Evolutionary conservation across 2,888 invertebrate species (phyloP), one percentile per base, ranked within the genome.

Genomic region (Nymphalis urticae): DNA sequence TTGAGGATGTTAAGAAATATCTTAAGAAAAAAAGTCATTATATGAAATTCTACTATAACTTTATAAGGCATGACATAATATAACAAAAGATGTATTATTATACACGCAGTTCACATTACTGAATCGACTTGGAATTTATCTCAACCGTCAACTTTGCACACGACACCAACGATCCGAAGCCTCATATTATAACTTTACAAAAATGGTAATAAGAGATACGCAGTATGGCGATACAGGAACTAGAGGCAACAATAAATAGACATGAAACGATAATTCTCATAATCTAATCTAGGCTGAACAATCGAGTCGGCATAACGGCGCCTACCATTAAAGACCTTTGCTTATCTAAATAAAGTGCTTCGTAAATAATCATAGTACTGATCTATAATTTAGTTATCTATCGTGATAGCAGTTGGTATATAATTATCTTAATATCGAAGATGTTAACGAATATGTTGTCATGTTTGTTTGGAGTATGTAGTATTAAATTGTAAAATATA

Each of bases 201-300:
- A 70, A 58, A 70, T 60, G 68, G 70, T 47, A 53, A 58, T 63
- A 62, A 63, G 62, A 42, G 21, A 62, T 56, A 58, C 21, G 50
- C 36, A 64, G 47, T 72, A 73, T 72, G 73, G 68, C 64, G 69
- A 68, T 70, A 66, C 72, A 66, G 74, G 70, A 75, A 75, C 71
- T 69, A 63, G 68, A 42, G 42, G 58, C 10, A 68, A 73, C 69
- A 58, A 60, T 56, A 54, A 32, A 59, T 61, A 27, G 66, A 73
- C 27, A 61, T 63, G 24, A 56, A 27, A 47, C 36, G 53, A 56
- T 73, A 66, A 66, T 68, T 58, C 48, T 56, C 59, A 69, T 70
- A 65, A 65, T 68, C 62, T 68, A 64, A 70, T 71, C 71, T 71
- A 51, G 36, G 48, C 17, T 21, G 61, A 59, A 64, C 63, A 68